These are phyloP conservation scores for Oryzias javanicus DNA, from an alignment of 2,113 vertebrate genomes.

Conservation along the genomic window DNA sequence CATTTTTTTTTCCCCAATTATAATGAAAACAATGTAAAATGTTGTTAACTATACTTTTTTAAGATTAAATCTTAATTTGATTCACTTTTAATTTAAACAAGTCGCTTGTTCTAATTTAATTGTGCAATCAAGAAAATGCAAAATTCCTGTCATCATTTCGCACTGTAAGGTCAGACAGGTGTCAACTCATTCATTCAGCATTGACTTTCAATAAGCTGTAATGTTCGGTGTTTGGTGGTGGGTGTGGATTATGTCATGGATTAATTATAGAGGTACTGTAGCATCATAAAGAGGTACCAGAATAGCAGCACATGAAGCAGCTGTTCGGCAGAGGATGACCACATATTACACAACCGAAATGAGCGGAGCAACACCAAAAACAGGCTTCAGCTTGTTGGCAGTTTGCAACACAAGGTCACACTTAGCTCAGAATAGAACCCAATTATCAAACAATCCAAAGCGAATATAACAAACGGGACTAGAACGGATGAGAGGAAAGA, in stretches of 20 bases:
- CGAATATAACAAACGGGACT: constrained; percentile 52
- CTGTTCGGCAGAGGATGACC: constrained; percentile 52
- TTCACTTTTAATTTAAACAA: too few species aligned
- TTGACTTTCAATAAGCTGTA: constrained; percentile 34
- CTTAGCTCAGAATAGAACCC: constrained; percentile 63
- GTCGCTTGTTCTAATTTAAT: too few species aligned
- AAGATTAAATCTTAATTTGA: too few species aligned
- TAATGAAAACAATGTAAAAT: too few species aligned
- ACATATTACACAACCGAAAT: constrained; percentile 45
- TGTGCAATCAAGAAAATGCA: too few species aligned
- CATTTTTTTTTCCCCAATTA: too few species aligned
- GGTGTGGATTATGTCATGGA: constrained; percentile 39
- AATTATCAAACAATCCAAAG: constrained; percentile 57
- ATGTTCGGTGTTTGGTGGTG: constrained; percentile 33
- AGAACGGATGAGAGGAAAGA: constrained; percentile 56
- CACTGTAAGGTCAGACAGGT: neutral
- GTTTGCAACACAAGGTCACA: constrained; percentile 63
- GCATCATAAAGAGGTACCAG: constrained; percentile 47
- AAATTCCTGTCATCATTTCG: neutral
- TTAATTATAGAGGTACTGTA: constrained; percentile 48
- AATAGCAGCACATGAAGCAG: constrained; percentile 54
- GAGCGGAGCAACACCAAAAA: constrained; percentile 47
- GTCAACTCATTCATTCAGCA: constrained; percentile 4
- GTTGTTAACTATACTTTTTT: too few species aligned
- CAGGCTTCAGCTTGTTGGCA: constrained; percentile 56